Base-by-base conservation (phyloP, 2,113 vertebrate species). In the Girardinichthys multiradiatus region DNA sequence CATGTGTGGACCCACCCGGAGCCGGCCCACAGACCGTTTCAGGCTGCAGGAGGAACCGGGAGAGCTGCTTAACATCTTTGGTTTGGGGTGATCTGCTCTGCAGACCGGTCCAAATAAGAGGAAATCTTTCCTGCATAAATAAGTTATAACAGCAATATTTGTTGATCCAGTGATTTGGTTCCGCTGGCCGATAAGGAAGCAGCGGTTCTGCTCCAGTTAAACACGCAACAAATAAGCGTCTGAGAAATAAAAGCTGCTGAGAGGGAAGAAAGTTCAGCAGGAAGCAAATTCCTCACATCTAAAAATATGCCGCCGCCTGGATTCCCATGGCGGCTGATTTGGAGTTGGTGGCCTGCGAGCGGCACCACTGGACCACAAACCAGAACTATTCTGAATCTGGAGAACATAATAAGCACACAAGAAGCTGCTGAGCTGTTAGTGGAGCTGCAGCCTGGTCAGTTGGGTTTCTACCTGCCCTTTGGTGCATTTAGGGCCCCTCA, bases 381-480 rank as follows among this genome's bases (percentile, higher is more conserved):
- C 89, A 85, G 61, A 82, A 66, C 79, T 92, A 85, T 90, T 89
- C 86, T 83, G 11, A 76, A 81, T 42, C 75, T 74, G 76, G 63
- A 74, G 70, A n/a, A n/a, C n/a, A n/a, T n/a, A n/a, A n/a, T n/a
- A n/a, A n/a, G n/a, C n/a, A n/a, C n/a, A n/a, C n/a, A n/a, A n/a
- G n/a, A n/a, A n/a, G n/a, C n/a, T n/a, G n/a, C n/a, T n/a, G 57
- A 59, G 6, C 37, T 12, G 37, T 10, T 6, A 39, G 37, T 33
- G 42, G 42, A 19, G 48, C 48, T 2, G 48, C 19, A 17, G 45
- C 39, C 13, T n/a, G n/a, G 5, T 15, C 28, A 15, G 59, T 0
- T 9, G 59, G 29, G 9, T 10, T 3, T 7, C 6, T n/a, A n/a
- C n/a, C 28, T 17, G 29, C 59, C 33, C 29, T 4, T 17, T 12